Evolutionary conservation across 2,888 invertebrate species (phyloP).

Genomic region (Leucozona laternaria): DNA sequence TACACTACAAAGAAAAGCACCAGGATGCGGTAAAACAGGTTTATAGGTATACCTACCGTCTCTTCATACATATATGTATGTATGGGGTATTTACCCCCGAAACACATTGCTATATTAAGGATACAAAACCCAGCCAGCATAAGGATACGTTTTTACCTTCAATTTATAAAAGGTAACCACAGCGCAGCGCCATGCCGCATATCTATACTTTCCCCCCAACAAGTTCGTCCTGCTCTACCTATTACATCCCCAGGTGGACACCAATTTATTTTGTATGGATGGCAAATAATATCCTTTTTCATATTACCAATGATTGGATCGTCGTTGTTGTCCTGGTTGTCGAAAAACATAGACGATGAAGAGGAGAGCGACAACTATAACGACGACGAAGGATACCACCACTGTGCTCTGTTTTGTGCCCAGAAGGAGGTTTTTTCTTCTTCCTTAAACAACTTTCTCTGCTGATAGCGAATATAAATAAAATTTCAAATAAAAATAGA

Average conservation of each 20-base stretch:
- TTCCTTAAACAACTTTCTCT: slow-evolving; percentile 44
- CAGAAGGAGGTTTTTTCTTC: slow-evolving; percentile 32
- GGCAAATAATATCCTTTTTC: slow-evolving; percentile 74
- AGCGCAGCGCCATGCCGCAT: slow-evolving; percentile 1
- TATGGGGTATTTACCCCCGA: slow-evolving; percentile 15
- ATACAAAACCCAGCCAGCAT: slow-evolving; percentile 5
- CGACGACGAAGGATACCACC: neutral
- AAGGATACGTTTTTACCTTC: slow-evolving; percentile 59
- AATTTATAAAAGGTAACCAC: slow-evolving; percentile 74
- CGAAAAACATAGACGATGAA: slow-evolving; percentile 5
- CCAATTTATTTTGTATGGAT: slow-evolving; percentile 73
- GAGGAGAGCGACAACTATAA: neutral
- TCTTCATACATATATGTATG: neutral
- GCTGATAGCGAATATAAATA: slow-evolving; percentile 41
- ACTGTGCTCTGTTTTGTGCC: slow-evolving; percentile 4
- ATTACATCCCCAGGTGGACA: slow-evolving; percentile 69
- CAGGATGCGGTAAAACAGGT: slow-evolving; percentile 12
- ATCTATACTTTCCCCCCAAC: slow-evolving; percentile 1
- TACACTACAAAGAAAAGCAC: slow-evolving; percentile 57
- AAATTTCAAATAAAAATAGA: slow-evolving; percentile 38
- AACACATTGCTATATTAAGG: slow-evolving; percentile 28
- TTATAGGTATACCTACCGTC: neutral
- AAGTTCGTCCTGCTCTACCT: slow-evolving; percentile 30
- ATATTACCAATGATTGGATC: slow-evolving; percentile 75
- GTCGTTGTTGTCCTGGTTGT: slow-evolving; percentile 35